Conservation (phyloP, 2,797 vertebrate genomes). For the Rhinatrema bivittatum region DNA sequence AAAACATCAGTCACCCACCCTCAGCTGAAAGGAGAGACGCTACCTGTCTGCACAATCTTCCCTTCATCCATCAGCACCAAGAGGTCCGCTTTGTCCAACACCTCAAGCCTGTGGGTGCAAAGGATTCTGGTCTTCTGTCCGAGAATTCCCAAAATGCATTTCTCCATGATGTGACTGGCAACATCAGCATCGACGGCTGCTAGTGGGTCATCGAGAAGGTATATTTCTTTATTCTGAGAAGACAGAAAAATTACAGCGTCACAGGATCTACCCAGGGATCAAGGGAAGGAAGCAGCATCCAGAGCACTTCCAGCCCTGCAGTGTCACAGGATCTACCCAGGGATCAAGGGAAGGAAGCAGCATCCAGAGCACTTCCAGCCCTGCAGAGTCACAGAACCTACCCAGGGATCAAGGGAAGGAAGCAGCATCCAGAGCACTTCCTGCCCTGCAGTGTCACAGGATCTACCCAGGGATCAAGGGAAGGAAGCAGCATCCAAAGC, state of each 20-base stretch:
- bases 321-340: background rate
- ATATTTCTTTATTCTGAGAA: conserved; percentile 81
- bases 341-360: background rate
- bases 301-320: background rate
- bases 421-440: background rate
- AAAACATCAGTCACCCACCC: too few species aligned
- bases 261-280: background rate
- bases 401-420: background rate
- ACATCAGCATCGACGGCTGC: conserved; percentile 89
- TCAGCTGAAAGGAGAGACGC: background rate
- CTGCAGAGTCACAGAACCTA: background rate
- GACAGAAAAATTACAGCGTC: background rate
- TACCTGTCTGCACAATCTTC: conserved; percentile 73
- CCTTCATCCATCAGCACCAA: conserved; percentile 82
- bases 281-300: background rate
- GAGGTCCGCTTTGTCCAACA: conserved; percentile 72
- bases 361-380: background rate
- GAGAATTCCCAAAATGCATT: conserved; percentile 80
- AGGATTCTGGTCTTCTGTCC: conserved; percentile 80
- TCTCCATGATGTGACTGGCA: conserved; percentile 80
- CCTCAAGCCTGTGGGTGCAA: conserved; percentile 86
- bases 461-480: background rate
- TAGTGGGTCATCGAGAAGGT: conserved; percentile 90
- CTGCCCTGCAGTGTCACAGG: background rate
- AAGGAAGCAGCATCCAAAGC: background rate